A percentile compares a stretch with the other conserved stretches of the same genome.
phyloP scores from a whole-genome alignment of 2,888 invertebrate genomes.

The Tetranychus piercei region DNA sequence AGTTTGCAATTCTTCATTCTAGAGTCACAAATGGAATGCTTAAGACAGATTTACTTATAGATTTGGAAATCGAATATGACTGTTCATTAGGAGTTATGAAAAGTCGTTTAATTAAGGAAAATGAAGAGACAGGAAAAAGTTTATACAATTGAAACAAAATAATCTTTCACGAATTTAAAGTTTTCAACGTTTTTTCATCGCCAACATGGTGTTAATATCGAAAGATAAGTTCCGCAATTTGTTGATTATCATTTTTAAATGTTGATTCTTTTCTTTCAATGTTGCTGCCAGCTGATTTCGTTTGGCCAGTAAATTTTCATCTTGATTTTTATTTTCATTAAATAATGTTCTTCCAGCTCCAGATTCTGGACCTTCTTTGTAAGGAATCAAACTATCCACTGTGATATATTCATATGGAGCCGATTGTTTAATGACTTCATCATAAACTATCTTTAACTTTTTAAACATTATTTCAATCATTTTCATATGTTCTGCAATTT shows the following conservation, averaged over 20 bases:
- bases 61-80: no score
- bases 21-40: no score
- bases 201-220: not conserved
- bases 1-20: constrained; percentile 40
- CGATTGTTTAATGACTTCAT: not conserved
- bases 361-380: not conserved
- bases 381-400: not conserved
- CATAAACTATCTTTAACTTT: not conserved
- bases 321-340: not conserved
- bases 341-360: not conserved
- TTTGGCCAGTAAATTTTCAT: not conserved
- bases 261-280: not conserved
- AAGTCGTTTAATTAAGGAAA: no score
- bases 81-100: no score
- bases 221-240: not conserved
- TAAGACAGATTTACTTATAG: no score
- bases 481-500: not conserved
- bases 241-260: not conserved
- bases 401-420: not conserved
- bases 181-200: not conserved
- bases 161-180: no score
- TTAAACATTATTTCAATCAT: not conserved
- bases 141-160: no score
- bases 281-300: not conserved
- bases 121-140: no score